These are phyloP conservation scores for Microhierax caerulescens DNA, from an alignment of 2,797 vertebrate species.

Conservation along the genomic window DNA sequence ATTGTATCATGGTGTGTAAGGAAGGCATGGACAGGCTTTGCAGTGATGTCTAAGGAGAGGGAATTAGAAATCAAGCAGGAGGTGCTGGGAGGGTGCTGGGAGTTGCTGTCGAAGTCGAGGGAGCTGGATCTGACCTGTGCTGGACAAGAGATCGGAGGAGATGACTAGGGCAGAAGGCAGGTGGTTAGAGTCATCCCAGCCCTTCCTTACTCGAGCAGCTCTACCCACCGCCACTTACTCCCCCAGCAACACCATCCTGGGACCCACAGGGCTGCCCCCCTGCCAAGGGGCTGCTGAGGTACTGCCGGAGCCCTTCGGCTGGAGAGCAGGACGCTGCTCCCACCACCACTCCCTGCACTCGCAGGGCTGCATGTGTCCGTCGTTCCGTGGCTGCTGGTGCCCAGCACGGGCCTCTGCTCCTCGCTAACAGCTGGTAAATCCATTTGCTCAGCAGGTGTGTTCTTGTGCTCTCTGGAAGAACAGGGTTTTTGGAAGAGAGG, in stretches of 20 bases:
- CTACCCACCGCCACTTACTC: neutral
- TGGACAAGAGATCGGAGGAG: neutral
- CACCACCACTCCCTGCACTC: neutral
- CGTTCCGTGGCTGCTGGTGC: neutral
- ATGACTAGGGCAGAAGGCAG: neutral
- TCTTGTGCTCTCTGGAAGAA: neutral
- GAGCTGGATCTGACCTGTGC: neutral
- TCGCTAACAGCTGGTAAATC: neutral
- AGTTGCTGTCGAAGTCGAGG: neutral
- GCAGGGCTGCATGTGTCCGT: accelerated
- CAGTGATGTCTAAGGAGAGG: neutral
- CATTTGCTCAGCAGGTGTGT: conserved; percentile 15
- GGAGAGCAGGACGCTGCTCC: neutral
- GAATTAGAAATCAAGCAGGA: neutral
- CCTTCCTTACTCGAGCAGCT: neutral
- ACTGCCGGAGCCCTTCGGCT: neutral
- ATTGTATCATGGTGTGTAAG: neutral
- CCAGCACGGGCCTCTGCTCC: neutral
- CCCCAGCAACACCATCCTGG: neutral
- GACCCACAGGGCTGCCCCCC: neutral
- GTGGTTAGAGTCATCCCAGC: neutral
- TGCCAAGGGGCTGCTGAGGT: neutral
- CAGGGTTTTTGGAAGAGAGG: neutral
- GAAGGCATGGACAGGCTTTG: neutral
- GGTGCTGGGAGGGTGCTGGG: neutral